Percentiles rank a stretch among this genome's conserved stretches.
Conservation (phyloP, 2,888 invertebrate species). For the Athetis lepigone region DNA sequence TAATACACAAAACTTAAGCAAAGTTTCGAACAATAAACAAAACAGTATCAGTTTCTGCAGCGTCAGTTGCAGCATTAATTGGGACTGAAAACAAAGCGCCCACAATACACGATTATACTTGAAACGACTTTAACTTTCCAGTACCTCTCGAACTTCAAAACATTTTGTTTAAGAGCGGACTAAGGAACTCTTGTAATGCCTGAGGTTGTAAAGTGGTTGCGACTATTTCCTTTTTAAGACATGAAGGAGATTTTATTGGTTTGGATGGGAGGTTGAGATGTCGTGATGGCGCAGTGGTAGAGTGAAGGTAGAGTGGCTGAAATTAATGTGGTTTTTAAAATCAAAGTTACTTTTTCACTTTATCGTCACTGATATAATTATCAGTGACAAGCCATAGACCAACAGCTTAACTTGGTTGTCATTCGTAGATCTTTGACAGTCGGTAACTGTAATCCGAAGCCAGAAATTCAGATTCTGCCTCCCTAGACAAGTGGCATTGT, state of each 20-base stretch:
- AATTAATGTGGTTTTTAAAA: neutral
- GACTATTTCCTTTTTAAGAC: neutral
- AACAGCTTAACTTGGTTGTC: too few relatives aligned
- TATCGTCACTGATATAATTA: too few relatives aligned
- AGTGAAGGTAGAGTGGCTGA: too few relatives aligned
- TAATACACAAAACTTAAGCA: neutral
- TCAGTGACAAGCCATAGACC: too few relatives aligned
- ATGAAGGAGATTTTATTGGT: neutral
- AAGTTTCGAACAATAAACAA: constrained; percentile 8
- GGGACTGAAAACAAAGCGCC: constrained; percentile 61
- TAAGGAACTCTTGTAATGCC: constrained; percentile 5
- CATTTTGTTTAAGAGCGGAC: constrained; percentile 44
- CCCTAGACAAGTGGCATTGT: too few relatives aligned
- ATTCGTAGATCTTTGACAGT: too few relatives aligned
- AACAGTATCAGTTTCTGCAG: constrained; percentile 18
- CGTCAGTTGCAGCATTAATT: constrained; percentile 58
- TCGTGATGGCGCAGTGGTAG: too few relatives aligned
- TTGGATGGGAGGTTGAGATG: neutral
- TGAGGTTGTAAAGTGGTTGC: constrained; percentile 13
- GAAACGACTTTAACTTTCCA: constrained; percentile 71
- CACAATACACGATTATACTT: constrained; percentile 71
- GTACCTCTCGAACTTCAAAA: constrained; percentile 67
- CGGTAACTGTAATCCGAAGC: too few relatives aligned
- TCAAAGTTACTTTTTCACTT: too few relatives aligned
- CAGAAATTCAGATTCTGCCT: too few relatives aligned